Conservation (phyloP, 2,113 vertebrate species). For the Cebidichthys violaceus region DNA sequence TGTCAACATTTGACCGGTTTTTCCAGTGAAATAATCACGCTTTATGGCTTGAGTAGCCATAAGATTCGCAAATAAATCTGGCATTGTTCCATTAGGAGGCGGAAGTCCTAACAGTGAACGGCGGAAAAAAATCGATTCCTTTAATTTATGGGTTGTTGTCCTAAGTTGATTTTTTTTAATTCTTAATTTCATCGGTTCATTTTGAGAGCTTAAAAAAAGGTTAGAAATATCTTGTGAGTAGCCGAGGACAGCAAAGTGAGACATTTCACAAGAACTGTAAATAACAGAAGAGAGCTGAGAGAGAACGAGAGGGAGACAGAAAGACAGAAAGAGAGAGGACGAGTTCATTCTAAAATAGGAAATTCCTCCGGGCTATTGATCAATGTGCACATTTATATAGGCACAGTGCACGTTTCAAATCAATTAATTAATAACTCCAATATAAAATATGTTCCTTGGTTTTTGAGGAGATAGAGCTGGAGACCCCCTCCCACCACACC, state of each 20-base stretch:
- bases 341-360: slow-evolving; percentile 21
- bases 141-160: slow-evolving; percentile 68
- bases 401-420: slow-evolving; percentile 24
- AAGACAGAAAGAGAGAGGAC: slow-evolving; percentile 1
- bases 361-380: slow-evolving; percentile 52
- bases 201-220: slow-evolving; percentile 62
- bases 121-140: slow-evolving; percentile 86
- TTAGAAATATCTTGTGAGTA: slow-evolving; percentile 69
- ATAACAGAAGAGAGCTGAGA: slow-evolving; percentile 70
- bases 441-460: slow-evolving; percentile 34
- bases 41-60: slow-evolving; percentile 83
- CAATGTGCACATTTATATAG: slow-evolving; percentile 30
- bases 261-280: slow-evolving; percentile 81
- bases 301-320: slow-evolving; percentile 6
- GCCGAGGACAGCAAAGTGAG: slow-evolving; percentile 80
- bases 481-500: slow-evolving; percentile 61
- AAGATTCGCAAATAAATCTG: slow-evolving; percentile 88
- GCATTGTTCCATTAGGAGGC: slow-evolving; percentile 85
- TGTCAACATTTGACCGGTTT: slow-evolving; percentile 92
- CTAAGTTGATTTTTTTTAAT: slow-evolving; percentile 58
- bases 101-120: slow-evolving; percentile 82
- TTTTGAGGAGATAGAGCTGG: slow-evolving; percentile 35
- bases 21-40: slow-evolving; percentile 84
- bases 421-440: slow-evolving; percentile 48
- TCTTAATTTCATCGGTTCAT: slow-evolving; percentile 64